Evolutionary conservation across 1,140 invertebrate species (phyloP).

Genomic region (Schlechtendalia chinensis): DNA sequence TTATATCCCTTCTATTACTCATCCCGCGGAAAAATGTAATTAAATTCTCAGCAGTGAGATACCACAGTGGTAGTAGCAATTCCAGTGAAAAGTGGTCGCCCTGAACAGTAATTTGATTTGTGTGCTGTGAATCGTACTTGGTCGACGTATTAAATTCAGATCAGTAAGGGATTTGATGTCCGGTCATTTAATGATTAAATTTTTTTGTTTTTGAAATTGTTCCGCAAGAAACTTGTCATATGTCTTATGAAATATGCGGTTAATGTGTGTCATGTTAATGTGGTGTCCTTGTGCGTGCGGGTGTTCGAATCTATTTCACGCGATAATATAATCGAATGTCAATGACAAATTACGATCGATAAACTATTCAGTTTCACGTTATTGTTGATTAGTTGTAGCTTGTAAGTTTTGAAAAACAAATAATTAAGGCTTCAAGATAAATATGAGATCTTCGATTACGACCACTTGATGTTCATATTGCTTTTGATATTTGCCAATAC

Average conservation of each 20-base stretch:
- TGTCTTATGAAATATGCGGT: not conserved
- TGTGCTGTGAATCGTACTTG: not conserved
- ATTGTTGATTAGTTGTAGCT: not conserved
- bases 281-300: not conserved
- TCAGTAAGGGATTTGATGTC: not conserved
- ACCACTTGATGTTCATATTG: not conserved
- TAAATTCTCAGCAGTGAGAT: not conserved
- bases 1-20: not conserved
- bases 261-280: not conserved
- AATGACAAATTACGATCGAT: not conserved
- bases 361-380: not conserved
- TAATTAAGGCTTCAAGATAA: not conserved
- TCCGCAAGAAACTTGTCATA: too few species aligned
- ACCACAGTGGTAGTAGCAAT: conserved; percentile 1
- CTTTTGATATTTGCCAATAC: conserved; percentile 5
- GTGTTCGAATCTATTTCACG: not conserved
- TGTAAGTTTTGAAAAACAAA: too few species aligned
- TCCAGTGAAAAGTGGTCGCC: not conserved
- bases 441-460: not conserved
- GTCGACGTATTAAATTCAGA: not conserved
- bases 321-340: not conserved
- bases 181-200: not conserved
- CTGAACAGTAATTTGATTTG: not conserved
- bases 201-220: not conserved
- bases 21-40: conserved; percentile 24